Percentiles rank a stretch among this genome's conserved stretches.
Evolutionary conservation across 2,888 invertebrate species (phyloP).

Genomic region (Platycheirus albimanus): DNA sequence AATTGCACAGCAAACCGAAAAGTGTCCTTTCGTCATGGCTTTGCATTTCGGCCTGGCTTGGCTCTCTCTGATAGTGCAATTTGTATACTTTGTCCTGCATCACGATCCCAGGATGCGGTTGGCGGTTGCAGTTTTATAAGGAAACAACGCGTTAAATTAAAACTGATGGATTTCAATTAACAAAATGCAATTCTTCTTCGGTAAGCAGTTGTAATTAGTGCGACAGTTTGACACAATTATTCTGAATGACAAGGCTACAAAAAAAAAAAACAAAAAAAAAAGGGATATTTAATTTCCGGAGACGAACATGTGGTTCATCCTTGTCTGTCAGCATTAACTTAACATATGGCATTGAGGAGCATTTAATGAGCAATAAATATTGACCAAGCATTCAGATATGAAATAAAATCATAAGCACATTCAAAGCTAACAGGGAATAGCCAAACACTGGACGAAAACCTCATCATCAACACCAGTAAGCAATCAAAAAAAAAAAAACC

Average conservation of each 20-base stretch:
- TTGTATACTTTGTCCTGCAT: too few species aligned
- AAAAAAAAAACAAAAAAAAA: too few species aligned
- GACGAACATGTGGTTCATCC: constrained; percentile 19
- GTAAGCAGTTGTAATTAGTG: constrained; percentile 58
- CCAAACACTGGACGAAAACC: not conserved
- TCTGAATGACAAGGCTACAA: constrained; percentile 29
- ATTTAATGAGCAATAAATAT: constrained; percentile 62
- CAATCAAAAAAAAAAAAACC: not conserved
- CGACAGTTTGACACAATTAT: constrained; percentile 71
- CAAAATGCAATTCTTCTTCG: constrained; percentile 49
- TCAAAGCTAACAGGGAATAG: not conserved
- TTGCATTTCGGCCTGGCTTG: constrained; percentile 6
- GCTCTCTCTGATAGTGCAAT: too few species aligned
- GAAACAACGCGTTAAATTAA: constrained; percentile 52
- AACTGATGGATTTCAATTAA: constrained; percentile 70
- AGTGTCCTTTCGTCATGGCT: constrained; percentile 51
- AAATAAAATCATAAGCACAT: constrained; percentile 8
- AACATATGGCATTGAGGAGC: constrained; percentile 47
- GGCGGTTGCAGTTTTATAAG: constrained; percentile 35
- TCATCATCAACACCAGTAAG: not conserved
- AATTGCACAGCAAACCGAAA: constrained; percentile 65
- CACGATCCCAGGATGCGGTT: too few species aligned
- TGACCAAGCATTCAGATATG: constrained; percentile 33
- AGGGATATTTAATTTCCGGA: not conserved
- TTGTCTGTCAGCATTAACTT: constrained; percentile 34